Evolutionary conservation across 2,888 invertebrate genomes (phyloP).

Genomic region (Troides oblongomaculatus): DNA sequence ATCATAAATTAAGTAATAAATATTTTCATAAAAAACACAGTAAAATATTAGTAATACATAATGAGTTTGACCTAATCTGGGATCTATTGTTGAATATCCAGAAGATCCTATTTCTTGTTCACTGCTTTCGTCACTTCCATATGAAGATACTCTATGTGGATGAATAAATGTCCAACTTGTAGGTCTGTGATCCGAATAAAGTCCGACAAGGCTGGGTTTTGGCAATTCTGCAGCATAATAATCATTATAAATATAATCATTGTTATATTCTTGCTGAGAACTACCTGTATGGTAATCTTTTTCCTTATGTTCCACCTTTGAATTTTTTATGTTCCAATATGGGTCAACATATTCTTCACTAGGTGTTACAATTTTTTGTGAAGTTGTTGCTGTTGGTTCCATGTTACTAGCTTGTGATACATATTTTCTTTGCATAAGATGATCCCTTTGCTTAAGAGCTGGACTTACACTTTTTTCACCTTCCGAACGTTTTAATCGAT

Average conservation of each 20-base stretch:
- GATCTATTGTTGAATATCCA: slow-evolving; percentile 65
- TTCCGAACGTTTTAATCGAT: slow-evolving; percentile 46
- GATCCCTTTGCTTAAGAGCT: slow-evolving; percentile 55
- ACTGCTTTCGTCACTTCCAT: slow-evolving; percentile 41
- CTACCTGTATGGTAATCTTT: slow-evolving; percentile 33
- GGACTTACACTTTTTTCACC: slow-evolving; percentile 38
- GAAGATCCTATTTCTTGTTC: slow-evolving; percentile 47
- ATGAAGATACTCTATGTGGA: slow-evolving; percentile 43
- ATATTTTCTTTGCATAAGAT: slow-evolving; percentile 50
- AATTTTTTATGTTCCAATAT: slow-evolving; percentile 67
- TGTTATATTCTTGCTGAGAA: slow-evolving; percentile 39
- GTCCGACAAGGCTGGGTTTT: slow-evolving; percentile 61
- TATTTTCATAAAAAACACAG: no score
- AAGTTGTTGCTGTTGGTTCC: slow-evolving; percentile 38
- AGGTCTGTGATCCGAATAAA: slow-evolving; percentile 60
- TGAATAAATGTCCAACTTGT: slow-evolving; percentile 45
- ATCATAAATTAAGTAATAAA: no score
- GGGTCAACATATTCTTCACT: slow-evolving; percentile 59
- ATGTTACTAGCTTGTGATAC: slow-evolving; percentile 37
- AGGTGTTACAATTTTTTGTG: slow-evolving; percentile 48
- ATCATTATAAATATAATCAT: slow-evolving; percentile 51
- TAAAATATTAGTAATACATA: not conserved
- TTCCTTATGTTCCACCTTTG: slow-evolving; percentile 42
- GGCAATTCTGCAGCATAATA: slow-evolving; percentile 64
- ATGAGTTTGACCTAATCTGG: slow-evolving; percentile 53